Conservation (phyloP, 1,140 invertebrate species). For the Periplaneta americana region DNA sequence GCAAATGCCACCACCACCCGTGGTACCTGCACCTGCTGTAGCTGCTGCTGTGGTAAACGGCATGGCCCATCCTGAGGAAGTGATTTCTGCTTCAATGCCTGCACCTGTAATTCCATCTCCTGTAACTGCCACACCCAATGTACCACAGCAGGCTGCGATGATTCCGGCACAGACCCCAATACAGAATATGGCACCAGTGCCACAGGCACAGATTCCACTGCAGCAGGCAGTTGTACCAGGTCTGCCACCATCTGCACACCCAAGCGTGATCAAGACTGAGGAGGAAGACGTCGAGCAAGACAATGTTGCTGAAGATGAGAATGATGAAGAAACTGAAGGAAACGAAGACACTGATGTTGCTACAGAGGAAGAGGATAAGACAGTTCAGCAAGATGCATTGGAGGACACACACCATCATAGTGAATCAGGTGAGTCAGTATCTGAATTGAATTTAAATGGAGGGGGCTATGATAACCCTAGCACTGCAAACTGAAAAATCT, state of each 20-base stretch:
- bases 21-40: conserved; percentile 30
- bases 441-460: neutral
- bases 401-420: conserved; percentile 1
- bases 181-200: neutral
- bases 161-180: conserved; percentile 5
- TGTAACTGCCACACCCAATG: neutral
- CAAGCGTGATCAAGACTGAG: neutral
- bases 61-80: conserved; percentile 28
- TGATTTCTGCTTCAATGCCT: conserved; percentile 19
- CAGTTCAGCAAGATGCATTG: neutral
- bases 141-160: conserved; percentile 6
- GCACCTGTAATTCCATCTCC: conserved; percentile 19
- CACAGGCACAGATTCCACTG: neutral
- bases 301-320: conserved; percentile 26
- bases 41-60: conserved; percentile 34
- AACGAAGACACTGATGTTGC: conserved; percentile 20
- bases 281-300: conserved; percentile 24
- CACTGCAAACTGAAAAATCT: too few relatives aligned
- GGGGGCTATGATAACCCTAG: too few relatives aligned
- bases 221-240: neutral
- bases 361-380: conserved; percentile 8
- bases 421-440: neutral
- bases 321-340: conserved; percentile 16
- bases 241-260: neutral
- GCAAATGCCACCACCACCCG: conserved; percentile 27